A percentile compares a stretch with the other conserved stretches of the same genome.
phyloP scores from a whole-genome alignment of 2,113 vertebrate species.

The Hydrochoerus hydrochaeris region DNA sequence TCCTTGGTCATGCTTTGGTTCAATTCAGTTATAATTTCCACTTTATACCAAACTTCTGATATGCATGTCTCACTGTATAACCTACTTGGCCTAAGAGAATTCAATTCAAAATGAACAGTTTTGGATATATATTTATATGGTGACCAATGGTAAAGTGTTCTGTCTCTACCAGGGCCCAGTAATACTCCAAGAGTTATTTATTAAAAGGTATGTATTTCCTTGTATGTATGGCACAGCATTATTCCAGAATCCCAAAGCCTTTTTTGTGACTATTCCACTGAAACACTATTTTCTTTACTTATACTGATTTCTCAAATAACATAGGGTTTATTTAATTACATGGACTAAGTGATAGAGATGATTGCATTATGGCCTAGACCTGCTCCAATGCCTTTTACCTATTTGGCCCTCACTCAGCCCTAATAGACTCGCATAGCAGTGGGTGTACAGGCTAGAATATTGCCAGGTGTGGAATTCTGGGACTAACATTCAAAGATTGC shows the following conservation, averaged over 20 bases:
- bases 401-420: neutral
- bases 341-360: neutral
- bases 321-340: neutral
- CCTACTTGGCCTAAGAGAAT: neutral
- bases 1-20: neutral
- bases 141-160: neutral
- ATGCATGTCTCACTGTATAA: neutral
- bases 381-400: neutral
- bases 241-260: neutral
- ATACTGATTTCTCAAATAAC: neutral
- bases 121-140: neutral
- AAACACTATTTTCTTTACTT: neutral
- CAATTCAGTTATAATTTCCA: neutral
- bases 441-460: neutral
- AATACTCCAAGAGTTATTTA: neutral
- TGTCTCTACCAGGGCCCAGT: neutral
- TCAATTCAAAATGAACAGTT: neutral
- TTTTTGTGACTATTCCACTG: neutral
- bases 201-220: neutral
- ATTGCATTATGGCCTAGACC: neutral
- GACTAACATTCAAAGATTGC: neutral
- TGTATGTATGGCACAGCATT: neutral
- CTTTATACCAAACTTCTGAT: neutral
- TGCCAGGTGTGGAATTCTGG: neutral
- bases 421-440: neutral